phyloP scores from a whole-genome alignment of 2,797 vertebrate genomes.

The Sparus aurata region DNA sequence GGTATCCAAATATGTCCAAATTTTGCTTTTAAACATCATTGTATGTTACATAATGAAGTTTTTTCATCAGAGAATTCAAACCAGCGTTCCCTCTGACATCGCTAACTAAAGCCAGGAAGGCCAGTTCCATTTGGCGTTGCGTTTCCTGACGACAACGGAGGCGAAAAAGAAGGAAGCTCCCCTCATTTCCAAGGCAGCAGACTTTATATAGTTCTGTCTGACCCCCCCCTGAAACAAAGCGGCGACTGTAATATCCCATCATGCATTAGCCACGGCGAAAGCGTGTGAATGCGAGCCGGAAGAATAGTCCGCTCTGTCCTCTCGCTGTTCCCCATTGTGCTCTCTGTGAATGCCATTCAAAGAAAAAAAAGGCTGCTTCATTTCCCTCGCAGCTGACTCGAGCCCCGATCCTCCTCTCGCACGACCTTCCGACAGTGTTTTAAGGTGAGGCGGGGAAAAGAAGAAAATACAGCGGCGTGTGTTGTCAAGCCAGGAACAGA shows the following conservation, averaged over 20 bases:
- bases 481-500: constrained; percentile 54
- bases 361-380: constrained; percentile 32
- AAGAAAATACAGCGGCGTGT: constrained; percentile 14
- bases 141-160: neutral
- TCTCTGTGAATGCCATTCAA: constrained; percentile 45
- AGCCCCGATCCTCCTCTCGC: constrained; percentile 22
- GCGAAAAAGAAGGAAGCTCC: neutral
- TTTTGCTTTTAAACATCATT: neutral
- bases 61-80: neutral
- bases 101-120: neutral
- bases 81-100: neutral
- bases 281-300: constrained; percentile 24
- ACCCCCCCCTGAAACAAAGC: constrained; percentile 24
- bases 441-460: constrained; percentile 40
- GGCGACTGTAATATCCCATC: constrained; percentile 31
- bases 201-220: constrained; percentile 11
- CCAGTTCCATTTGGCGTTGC: neutral
- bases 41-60: no score
- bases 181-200: neutral
- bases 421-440: constrained; percentile 53
- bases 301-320: constrained; percentile 25
- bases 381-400: constrained; percentile 24
- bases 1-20: neutral
- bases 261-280: constrained; percentile 11
- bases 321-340: constrained; percentile 25